A percentile compares a stretch with the other conserved stretches of the same genome.
These are phyloP conservation scores for Pseudomyrmex gracilis DNA, from an alignment of 1,140 invertebrate genomes.

Conservation along the genomic window DNA sequence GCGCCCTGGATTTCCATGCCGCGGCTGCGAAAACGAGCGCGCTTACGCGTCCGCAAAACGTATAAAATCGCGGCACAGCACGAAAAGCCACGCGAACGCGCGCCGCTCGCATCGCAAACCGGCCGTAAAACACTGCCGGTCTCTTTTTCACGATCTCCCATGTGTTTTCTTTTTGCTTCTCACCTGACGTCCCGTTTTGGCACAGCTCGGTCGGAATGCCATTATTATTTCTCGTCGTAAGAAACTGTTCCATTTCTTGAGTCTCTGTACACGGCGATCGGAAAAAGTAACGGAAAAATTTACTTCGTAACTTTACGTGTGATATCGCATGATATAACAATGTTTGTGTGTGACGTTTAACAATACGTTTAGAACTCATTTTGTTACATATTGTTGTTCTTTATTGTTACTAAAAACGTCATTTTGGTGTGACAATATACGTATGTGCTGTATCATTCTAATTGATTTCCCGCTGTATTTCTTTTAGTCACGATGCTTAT, in stretches of 20 bases:
- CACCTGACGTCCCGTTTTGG: constrained; percentile 27
- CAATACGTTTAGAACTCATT: not conserved
- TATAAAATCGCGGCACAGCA: constrained; percentile 77
- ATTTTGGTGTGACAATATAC: not conserved
- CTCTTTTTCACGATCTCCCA: constrained; percentile 20
- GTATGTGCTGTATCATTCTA: not conserved
- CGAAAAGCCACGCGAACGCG: constrained; percentile 36
- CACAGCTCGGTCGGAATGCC: not conserved
- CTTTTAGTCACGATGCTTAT: not conserved
- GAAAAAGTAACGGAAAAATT: not conserved
- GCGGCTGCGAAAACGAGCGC: constrained; percentile 77
- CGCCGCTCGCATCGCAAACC: not conserved
- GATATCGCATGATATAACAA: too few species aligned
- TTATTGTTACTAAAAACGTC: not conserved
- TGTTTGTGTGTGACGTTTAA: not conserved
- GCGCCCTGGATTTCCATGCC: constrained; percentile 77
- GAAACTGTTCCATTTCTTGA: not conserved
- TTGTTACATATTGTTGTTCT: not conserved
- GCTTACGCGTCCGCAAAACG: constrained; percentile 67
- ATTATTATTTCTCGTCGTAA: constrained; percentile 5
- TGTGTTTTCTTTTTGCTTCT: constrained; percentile 42
- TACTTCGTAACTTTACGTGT: not conserved
- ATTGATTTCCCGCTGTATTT: not conserved
- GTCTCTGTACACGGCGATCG: not conserved
- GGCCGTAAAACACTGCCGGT: constrained; percentile 53